Evolutionary conservation across 2,113 vertebrate genomes (phyloP), one percentile per base, ranked within the genome.

Genomic region (Mola mola): DNA sequence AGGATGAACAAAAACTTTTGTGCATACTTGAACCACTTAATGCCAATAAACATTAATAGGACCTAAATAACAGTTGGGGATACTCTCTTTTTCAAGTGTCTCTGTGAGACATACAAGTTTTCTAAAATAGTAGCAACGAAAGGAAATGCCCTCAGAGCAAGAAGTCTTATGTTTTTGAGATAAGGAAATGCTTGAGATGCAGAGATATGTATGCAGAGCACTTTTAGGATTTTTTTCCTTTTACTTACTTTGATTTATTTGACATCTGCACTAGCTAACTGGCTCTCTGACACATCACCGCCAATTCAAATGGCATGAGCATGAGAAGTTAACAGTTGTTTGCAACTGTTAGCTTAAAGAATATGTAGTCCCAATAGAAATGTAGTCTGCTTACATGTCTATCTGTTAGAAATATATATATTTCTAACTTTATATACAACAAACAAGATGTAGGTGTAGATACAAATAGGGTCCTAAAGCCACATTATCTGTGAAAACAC

Each of bases 21-120:
- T 38, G 20, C n/a, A 28, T 38, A 37, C 59, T 72, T 42, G 15
- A 67, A 62, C 33, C 34, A 36, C 38, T 41, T 37, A 24, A 49
- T 17, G 42, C 33, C n/a, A 24, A 26, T 29, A 33, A 6, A 29
- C 12, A 13, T 25, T 15, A 38, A 43, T 59, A 56, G 59, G 47
- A 55, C 33, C 36, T 19, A 20, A 26, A 46, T 57, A 20, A 25
- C n/a, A 24, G 47, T 21, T 26, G 55, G 48, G 34, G 40, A 68
- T 64, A 26, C n/a, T n/a, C n/a, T n/a, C n/a, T n/a, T n/a, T n/a
- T n/a, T n/a, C n/a, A 42, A 24, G 65, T 38, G 48, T 68, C 50
- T 34, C 50, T 34, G 36, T 26, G 42, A 55, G 40, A 53, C 58
- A 44, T 62, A 44, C 58, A 8, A 25, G 1, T 69, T 75, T 66